Percentiles rank a stretch among this genome's conserved stretches.
Conservation (phyloP, 2,113 vertebrate genomes). For the Fregata magnificens region DNA sequence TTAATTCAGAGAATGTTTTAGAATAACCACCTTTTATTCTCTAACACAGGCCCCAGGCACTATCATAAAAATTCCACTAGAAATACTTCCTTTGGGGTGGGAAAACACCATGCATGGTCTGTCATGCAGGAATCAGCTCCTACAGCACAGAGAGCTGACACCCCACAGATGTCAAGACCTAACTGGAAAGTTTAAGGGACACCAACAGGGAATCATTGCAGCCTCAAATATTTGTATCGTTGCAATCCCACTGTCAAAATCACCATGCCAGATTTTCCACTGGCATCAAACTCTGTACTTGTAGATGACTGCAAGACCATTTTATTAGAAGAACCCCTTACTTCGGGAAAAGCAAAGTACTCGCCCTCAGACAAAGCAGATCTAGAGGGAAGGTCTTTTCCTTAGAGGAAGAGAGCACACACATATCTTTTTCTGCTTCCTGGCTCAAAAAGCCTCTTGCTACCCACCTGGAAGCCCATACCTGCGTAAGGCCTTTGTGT, state of each 20-base stretch:
- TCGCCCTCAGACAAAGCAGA: neutral
- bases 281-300: neutral
- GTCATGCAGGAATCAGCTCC: neutral
- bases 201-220: neutral
- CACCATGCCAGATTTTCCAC: neutral
- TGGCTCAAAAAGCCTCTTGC: neutral
- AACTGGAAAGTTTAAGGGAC: neutral
- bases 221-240: neutral
- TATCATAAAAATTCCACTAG: constrained; percentile 39
- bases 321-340: neutral
- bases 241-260: neutral
- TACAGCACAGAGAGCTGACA: neutral
- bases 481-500: neutral
- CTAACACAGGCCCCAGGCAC: neutral
- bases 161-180: neutral
- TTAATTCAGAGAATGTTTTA: neutral
- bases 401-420: neutral
- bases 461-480: neutral
- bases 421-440: neutral
- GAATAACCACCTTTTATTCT: neutral
- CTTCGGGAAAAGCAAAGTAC: neutral
- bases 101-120: constrained; percentile 21
- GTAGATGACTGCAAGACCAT: neutral
- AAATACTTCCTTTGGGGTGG: constrained; percentile 40
- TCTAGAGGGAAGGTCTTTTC: neutral